Base-by-base conservation (phyloP, 1,140 invertebrate genomes). In the Micrasema longulum region DNA sequence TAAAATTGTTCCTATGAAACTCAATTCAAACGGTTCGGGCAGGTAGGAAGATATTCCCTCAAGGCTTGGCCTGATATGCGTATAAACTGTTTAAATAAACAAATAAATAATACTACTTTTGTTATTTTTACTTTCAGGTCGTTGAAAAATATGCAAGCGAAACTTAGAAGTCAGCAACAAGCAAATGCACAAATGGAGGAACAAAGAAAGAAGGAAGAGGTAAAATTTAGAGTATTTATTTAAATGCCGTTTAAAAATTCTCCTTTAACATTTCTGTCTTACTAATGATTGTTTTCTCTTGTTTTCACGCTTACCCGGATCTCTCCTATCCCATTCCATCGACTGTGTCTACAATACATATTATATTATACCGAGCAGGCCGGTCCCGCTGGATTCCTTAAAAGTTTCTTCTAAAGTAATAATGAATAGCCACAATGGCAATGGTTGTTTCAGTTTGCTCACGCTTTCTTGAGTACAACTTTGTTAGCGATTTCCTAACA, bases 101-200 rank as follows among this genome's bases (percentile, higher is more conserved):
- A n/a, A n/a, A n/a, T n/a, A n/a, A n/a, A n/a, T n/a, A n/a, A n/a
- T n/a, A n/a, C n/a, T n/a, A n/a, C n/a, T n/a, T n/a, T n/a, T n/a
- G n/a, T 31, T 31, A 31, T 69, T 45, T 72, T 26, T 53, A 45
- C 68, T 88, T 87, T 45, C 83, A 96, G 94, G 83, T 90, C 93
- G 84, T 86, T 96, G 78, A 93, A 94, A 86, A 91, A 92, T 84
- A 91, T 91, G 89, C 93, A 95, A 91, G 89, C 90, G 79, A 93
- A 93, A 87, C 82, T 93, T 79, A 91, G 90, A 86, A 90, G 88
- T 87, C 90, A 91, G 86, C 91, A 92, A 84, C 90, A 92, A 87
- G 84, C 84, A 79, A 85, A 86, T 85, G 86, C 86, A 86, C 87
- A 88, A 87, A 84, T 83, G 84, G 86, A 88, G 84, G 87, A 88